Evolutionary conservation across 2,797 vertebrate genomes (phyloP).

Genomic region (Melanotaenia parkinsoni): DNA sequence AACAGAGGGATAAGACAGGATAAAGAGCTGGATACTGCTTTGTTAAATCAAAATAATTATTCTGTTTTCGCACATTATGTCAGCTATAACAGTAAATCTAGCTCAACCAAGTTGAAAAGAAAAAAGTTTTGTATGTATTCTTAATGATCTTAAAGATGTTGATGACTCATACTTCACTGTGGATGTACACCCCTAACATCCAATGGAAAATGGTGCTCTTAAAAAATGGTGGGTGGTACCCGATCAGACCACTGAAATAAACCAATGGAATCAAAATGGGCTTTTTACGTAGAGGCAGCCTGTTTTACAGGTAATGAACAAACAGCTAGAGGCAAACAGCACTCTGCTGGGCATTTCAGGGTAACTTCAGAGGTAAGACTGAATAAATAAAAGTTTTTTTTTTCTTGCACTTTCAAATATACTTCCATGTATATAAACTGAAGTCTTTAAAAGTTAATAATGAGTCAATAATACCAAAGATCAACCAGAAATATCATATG

Average conservation of each 20-base stretch:
- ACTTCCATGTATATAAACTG: no score
- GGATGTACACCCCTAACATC: not conserved
- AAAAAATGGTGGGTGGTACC: not conserved
- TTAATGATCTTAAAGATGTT: not conserved
- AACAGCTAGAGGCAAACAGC: not conserved
- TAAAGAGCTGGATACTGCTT: not conserved
- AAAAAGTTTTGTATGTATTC: no score
- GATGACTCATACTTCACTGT: not conserved
- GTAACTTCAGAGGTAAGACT: not conserved
- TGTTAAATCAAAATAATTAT: not conserved
- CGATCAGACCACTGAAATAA: not conserved
- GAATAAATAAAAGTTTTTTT: not conserved
- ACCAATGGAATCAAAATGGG: not conserved
- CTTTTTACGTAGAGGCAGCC: not conserved
- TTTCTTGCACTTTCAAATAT: not conserved
- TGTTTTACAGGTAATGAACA: not conserved
- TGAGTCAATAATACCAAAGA: not conserved
- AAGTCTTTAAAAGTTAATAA: no score
- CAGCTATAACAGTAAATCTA: not conserved
- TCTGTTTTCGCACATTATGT: not conserved
- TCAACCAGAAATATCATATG: not conserved
- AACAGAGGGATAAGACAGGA: slow-evolving; percentile 20
- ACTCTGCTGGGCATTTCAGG: not conserved
- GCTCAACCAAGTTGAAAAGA: no score
- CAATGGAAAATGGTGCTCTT: not conserved